Base-by-base conservation (phyloP, 2,113 vertebrate species). In the Neomonachus schauinslandi region DNA sequence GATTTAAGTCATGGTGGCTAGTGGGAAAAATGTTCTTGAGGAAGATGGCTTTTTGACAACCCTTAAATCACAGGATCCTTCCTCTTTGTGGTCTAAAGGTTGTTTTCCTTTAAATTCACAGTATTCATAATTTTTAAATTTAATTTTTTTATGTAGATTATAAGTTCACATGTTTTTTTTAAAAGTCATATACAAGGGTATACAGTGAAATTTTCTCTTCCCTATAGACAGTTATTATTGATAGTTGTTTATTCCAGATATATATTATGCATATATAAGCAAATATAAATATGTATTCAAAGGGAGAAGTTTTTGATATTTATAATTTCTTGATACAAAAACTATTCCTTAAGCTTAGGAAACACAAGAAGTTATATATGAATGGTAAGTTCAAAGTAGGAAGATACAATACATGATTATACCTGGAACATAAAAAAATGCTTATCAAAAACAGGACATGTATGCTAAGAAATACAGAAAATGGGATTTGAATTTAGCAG, bases 401-500 rank as follows among this genome's bases (percentile, higher is more conserved):
- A 96, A 57, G 46, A 69, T 39, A 31, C 16, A 21, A 69, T 46
- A 31, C 16, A 18, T 42, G 15, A 46, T 93, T 84, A 91, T 84
- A 61, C 39, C 12, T 72, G n/a, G 67, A 65, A 92, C n/a, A 85
- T 74, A 83, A 67, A 92, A 91, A 84, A 65, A 53, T 51, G n/a
- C 39, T 91, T 36, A 84, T 87, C 24, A 79, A 55, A 96, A 59
- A 55, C 22, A 89, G 51, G 51, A 89, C 12, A 55, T n/a, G 4
- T 69, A 82, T 59, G 13, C 8, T 61, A 55, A 67, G 53, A 81
- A 95, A 97, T 93, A 67, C 92, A 69, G 36, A 84, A 92, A 39
- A 7, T 63, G 13, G 91, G 59, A 63, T 86, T 76, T 96, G 80
- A 96, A 36, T 97, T 98, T 89, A 57, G 28, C 33, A 95, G 51